phyloP scores from a whole-genome alignment of 35 echinoderm and acorn worm species.

The Ophiothrix spiculata region DNA sequence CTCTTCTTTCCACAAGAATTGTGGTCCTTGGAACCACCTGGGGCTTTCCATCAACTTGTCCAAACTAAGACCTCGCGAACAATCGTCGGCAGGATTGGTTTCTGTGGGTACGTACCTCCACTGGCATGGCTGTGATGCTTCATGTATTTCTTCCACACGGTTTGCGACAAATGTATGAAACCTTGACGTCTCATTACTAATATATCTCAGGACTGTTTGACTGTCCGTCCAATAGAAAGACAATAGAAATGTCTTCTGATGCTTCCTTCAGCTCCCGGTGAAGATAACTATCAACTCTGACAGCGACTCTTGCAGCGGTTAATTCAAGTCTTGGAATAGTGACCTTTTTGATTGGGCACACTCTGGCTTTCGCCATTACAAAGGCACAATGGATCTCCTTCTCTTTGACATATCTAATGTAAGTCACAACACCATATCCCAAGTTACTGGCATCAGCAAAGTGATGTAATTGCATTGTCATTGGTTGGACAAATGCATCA shows the following conservation, averaged over 20 bases:
- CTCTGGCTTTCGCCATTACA: constrained; percentile 45
- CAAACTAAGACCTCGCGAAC: constrained; percentile 19
- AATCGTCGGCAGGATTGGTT: constrained; percentile 41
- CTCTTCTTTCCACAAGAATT: constrained; percentile 23
- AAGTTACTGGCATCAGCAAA: constrained; percentile 51
- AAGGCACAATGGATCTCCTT: constrained; percentile 28
- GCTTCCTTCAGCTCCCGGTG: constrained; percentile 12
- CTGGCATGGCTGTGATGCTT: constrained; percentile 31
- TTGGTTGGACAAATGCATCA: background rate
- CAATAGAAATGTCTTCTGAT: background rate
- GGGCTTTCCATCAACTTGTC: constrained; percentile 6
- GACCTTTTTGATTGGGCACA: constrained; percentile 31
- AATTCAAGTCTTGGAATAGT: constrained; percentile 63
- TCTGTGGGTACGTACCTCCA: constrained; percentile 53
- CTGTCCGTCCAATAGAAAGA: constrained; percentile 56
- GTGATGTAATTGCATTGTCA: constrained; percentile 36
- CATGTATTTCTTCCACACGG: constrained; percentile 30
- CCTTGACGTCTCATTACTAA: constrained; percentile 26
- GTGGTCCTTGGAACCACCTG: constrained; percentile 36
- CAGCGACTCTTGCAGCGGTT: constrained; percentile 38
- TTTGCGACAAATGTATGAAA: constrained; percentile 67
- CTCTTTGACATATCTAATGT: constrained; percentile 18
- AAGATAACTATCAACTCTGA: constrained; percentile 36
- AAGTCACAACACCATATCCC: constrained; percentile 41
- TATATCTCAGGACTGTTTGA: constrained; percentile 42